phyloP scores from a whole-genome alignment of 1,140 invertebrate species.

The Oscheius sp. region DNA sequence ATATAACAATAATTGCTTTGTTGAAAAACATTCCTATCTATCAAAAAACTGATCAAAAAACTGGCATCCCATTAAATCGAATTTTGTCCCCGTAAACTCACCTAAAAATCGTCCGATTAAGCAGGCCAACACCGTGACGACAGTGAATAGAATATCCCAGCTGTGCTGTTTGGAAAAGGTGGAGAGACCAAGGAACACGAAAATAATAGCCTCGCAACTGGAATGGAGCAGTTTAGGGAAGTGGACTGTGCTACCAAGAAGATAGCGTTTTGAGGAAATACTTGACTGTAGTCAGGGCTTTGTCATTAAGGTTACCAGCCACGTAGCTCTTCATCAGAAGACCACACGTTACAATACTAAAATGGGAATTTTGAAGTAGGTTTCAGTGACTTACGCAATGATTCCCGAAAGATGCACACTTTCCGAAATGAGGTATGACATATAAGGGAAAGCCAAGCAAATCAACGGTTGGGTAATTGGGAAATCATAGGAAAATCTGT shows the following conservation, averaged over 20 bases:
- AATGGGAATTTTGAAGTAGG: slow-evolving; percentile 19
- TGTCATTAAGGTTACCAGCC: slow-evolving; percentile 94
- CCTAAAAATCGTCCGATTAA: slow-evolving; percentile 81
- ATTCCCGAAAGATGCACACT: slow-evolving; percentile 44
- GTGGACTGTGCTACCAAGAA: slow-evolving; percentile 40
- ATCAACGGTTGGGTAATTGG: slow-evolving; percentile 41
- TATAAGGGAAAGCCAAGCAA: slow-evolving; percentile 38
- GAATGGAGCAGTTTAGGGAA: slow-evolving; percentile 67
- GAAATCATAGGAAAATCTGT: slow-evolving; percentile 18
- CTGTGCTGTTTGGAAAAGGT: slow-evolving; percentile 87
- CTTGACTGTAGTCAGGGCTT: slow-evolving; percentile 94
- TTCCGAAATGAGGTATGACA: slow-evolving; percentile 40
- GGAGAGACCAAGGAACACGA: slow-evolving; percentile 95
- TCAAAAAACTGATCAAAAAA: slow-evolving; percentile 38
- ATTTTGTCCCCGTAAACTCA: no score
- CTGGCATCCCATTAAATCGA: no score
- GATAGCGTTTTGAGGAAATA: slow-evolving; percentile 74
- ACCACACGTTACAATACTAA: slow-evolving; percentile 91
- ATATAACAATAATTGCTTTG: neutral
- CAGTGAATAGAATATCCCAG: slow-evolving; percentile 91
- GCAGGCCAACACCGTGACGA: slow-evolving; percentile 89
- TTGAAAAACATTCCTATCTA: neutral
- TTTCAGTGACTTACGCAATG: slow-evolving; percentile 21
- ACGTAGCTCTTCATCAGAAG: slow-evolving; percentile 99
- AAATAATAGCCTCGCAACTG: slow-evolving; percentile 92